Evolutionary conservation across 2,113 vertebrate genomes (phyloP), one percentile per base, ranked within the genome.

Genomic region (Nycticryphes semicollaris): DNA sequence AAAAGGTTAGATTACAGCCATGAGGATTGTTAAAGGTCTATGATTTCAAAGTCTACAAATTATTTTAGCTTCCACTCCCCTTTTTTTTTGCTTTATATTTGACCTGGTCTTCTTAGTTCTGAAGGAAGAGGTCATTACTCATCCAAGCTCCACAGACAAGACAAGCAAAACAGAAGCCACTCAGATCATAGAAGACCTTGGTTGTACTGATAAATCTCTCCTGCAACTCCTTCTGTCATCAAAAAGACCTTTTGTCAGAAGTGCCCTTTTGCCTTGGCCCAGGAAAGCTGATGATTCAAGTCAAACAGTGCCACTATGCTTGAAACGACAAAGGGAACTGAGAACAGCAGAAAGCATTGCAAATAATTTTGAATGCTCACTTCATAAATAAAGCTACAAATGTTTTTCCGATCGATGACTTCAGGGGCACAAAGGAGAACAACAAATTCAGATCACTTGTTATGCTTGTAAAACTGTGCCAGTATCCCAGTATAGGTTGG

Each of bases 291-390:
- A 56, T 54, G 54, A 77, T 78, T 78, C 76, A 92, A 75, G 6
- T 72, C 60, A 77, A 24, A 39, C 0, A 0, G 20, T 43, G 33
- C 17, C 41, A 60, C 60, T 64, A 28, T 37, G 33, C 27, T 74
- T 83, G 45, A 82, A 92, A 96, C 37, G 94, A 87, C n/a, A 81
- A 81, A 94, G 20, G 25, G 43, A 85, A 67, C 1, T 81, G 39
- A 89, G 37, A 74, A 73, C 67, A 88, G 30, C 27, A 86, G 30
- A 84, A 84, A 80, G 33, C 45, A 88, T 3, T 90, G 47, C 67
- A 94, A 90, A 85, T 59, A 2, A 77, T 88, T 94, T 91, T 87
- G 75, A 91, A 91, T 72, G 51, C 19, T 97, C 56, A 63, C 51
- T 88, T 94, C 0, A 0, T 81, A 96, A 95, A 91, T 86, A 95